Conservation (phyloP, 2,113 vertebrate genomes). For the Rhynchopsitta pachyrhyncha region DNA sequence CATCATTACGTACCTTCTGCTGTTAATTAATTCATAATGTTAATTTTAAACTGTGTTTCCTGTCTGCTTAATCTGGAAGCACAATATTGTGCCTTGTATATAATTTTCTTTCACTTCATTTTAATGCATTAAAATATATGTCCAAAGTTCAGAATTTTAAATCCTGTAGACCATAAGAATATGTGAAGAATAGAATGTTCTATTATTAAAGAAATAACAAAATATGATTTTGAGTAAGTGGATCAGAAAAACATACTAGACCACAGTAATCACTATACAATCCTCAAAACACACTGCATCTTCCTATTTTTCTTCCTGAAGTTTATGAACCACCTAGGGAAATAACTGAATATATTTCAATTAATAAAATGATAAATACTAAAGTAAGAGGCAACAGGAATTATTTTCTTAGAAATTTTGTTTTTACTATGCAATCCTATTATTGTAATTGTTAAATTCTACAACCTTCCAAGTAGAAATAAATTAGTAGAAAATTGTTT, state of each 20-base stretch:
- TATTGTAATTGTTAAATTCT: not conserved
- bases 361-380: not conserved
- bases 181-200: not conserved
- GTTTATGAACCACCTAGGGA: not conserved
- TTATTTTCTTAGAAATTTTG: not conserved
- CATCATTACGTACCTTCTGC: not conserved
- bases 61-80: not conserved
- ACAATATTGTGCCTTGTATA: not conserved
- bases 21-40: not conserved
- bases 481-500: not conserved
- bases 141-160: not conserved
- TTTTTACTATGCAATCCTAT: slow-evolving; percentile 19
- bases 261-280: not conserved
- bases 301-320: not conserved
- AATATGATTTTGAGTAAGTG: not conserved
- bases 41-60: not conserved
- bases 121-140: not conserved
- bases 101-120: not conserved
- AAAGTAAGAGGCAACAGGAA: not conserved
- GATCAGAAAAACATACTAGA: not conserved
- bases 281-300: not conserved
- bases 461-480: not conserved
- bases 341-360: not conserved
- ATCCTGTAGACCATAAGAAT: not conserved
- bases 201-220: not conserved